Conservation (phyloP, 2,888 invertebrate species). For the Strigamia transsilvanica region DNA sequence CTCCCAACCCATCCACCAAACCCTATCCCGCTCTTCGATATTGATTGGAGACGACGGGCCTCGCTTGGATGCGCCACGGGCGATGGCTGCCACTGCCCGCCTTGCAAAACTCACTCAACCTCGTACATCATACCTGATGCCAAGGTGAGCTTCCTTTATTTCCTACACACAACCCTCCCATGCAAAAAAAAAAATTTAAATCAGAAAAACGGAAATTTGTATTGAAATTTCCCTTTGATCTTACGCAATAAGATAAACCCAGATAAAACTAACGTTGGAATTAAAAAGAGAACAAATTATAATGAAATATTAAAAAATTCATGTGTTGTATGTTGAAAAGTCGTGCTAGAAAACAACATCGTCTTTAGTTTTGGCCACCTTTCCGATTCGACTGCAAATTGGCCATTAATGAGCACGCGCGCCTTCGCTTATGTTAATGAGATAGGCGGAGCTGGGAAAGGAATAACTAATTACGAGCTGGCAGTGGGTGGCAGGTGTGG, state of each 20-base stretch:
- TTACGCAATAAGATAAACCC: not conserved
- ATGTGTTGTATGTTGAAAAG: not conserved
- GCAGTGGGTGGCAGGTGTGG: slow-evolving; percentile 28
- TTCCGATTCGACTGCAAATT: slow-evolving; percentile 21
- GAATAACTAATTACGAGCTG: slow-evolving; percentile 38
- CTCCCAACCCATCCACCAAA: not conserved
- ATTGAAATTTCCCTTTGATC: not conserved
- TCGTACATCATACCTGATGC: not conserved
- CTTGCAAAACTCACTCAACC: not conserved
- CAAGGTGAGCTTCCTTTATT: slow-evolving; percentile 6
- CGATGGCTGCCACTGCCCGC: slow-evolving; percentile 33
- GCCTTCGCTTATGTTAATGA: slow-evolving; percentile 31
- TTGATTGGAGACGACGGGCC: slow-evolving; percentile 38
- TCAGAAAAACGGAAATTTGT: not conserved
- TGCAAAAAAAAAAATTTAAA: not conserved
- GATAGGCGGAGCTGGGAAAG: slow-evolving; percentile 13
- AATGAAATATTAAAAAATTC: slow-evolving; percentile 3
- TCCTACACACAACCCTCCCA: not conserved
- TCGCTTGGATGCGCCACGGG: slow-evolving; percentile 34
- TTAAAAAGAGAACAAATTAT: not conserved
- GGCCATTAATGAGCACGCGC: slow-evolving; percentile 31
- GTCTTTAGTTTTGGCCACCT: slow-evolving; percentile 30
- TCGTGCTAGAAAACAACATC: slow-evolving; percentile 35
- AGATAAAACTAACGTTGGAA: too few relatives aligned
- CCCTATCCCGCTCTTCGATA: slow-evolving; percentile 14